Base-by-base conservation (phyloP, 2,888 invertebrate species). In the Orthosia cruda region DNA sequence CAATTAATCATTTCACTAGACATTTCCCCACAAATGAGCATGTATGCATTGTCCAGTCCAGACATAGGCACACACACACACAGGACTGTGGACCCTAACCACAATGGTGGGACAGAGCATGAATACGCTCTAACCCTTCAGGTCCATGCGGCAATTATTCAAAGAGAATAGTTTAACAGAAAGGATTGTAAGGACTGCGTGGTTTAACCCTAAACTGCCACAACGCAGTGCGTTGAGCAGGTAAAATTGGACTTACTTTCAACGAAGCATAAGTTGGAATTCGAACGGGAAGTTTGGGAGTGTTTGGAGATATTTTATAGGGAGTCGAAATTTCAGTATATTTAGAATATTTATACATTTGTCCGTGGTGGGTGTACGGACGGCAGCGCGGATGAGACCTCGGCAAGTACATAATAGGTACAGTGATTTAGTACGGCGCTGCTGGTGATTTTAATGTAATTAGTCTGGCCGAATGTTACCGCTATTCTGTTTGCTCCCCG, bases 131-230 rank as follows among this genome's bases (percentile, higher is more conserved):
- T 93, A 94, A 96, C 96, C 96, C 96, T 96, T 96, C 96, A 95
- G 93, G 96, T 96, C 96, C 97, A 96, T 91, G 94, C 96, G 95
- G 96, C 97, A 97, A 97, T 97, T 97, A 97, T 97, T 97, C 97
- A 97, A 96, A 97, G 94, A 96, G 97, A 96, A 96, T 96, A 96
- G 96, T 96, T 96, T 96, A 96, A 95, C 95, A 96, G 96, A 96
- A 96, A 96, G 96, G 96, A 96, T 96, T 96, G 95, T 94, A 92
- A 94, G 95, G 92, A 93, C 92, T 92, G 85, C 73, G 67, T 65
- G 20, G 49, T 65, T 49, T 68, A 74, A 81, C 23, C 58, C 76
- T 79, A 81, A 87, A 92, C 91, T 52, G 82, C 3, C 83, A 9
- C 79, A 91, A 85, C 74, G 71, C 52, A 68, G 23, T 23, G 3